Percentiles rank a stretch among this genome's conserved stretches.
These are phyloP conservation scores for Cerceris rybyensis DNA, from an alignment of 2,888 invertebrate genomes.

Conservation along the genomic window DNA sequence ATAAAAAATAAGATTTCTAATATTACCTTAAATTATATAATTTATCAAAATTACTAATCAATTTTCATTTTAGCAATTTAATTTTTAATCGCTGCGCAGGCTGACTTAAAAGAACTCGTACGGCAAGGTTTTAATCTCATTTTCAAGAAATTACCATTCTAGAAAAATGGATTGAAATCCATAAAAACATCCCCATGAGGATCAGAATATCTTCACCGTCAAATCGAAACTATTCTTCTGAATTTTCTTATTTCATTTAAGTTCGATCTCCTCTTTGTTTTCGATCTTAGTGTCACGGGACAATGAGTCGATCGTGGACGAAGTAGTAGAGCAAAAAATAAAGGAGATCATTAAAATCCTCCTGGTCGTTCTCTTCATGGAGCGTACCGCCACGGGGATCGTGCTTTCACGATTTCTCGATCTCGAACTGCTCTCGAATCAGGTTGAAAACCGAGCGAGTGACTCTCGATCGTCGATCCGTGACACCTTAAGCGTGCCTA, in stretches of 20 bases:
- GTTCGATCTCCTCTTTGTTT: not conserved
- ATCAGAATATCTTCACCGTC: not conserved
- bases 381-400: not conserved
- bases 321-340: not conserved
- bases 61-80: too few relatives aligned
- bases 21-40: too few relatives aligned
- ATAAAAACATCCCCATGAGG: too few relatives aligned
- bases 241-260: not conserved
- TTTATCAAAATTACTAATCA: too few relatives aligned
- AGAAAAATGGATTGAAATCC: too few relatives aligned
- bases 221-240: not conserved
- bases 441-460: constrained; percentile 53
- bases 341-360: constrained; percentile 28
- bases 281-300: constrained; percentile 28
- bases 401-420: constrained; percentile 66
- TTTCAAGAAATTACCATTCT: too few relatives aligned
- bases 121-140: too few relatives aligned
- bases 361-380: constrained; percentile 9
- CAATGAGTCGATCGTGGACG: constrained; percentile 4
- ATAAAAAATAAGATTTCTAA: too few relatives aligned
- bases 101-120: too few relatives aligned
- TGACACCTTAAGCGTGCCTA: constrained; percentile 53
- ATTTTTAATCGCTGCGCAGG: too few relatives aligned
- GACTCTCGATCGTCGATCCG: constrained; percentile 57
- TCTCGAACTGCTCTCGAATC: constrained; percentile 59